Conservation (phyloP, 2,113 vertebrate species). For the Odontophorus gujanensis region DNA sequence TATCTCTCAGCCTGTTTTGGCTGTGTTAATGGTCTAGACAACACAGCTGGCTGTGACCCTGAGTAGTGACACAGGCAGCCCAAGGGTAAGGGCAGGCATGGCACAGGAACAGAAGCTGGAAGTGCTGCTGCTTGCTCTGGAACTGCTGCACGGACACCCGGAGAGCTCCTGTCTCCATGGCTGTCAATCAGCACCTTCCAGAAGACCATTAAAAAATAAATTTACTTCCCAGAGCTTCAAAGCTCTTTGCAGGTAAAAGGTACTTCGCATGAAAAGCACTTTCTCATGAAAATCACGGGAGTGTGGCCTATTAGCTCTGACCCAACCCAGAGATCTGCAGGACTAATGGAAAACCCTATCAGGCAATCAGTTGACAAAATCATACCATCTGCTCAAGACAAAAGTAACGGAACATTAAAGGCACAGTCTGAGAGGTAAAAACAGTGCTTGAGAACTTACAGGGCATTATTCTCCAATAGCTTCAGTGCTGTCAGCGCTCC, state of each 20-base stretch:
- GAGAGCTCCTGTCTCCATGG: not conserved
- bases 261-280: not conserved
- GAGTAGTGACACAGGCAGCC: not conserved
- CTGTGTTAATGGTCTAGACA: not conserved
- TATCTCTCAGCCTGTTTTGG: not conserved
- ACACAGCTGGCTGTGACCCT: not conserved
- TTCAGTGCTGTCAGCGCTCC: constrained; percentile 7
- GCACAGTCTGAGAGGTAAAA: not conserved
- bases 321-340: not conserved
- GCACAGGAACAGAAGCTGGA: not conserved
- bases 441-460: not conserved
- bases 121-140: not conserved
- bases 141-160: not conserved
- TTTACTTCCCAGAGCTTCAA: constrained; percentile 33
- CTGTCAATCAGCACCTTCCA: not conserved
- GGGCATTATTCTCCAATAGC: not conserved
- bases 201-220: constrained; percentile 31
- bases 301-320: constrained; percentile 9
- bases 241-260: not conserved
- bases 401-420: constrained; percentile 41
- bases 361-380: constrained; percentile 44
- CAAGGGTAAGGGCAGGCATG: not conserved
- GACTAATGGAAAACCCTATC: not conserved
- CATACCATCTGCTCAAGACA: not conserved
- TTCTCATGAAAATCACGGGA: not conserved